Evolutionary conservation across 1,140 invertebrate genomes (phyloP), one percentile per base, ranked within the genome.

Genomic region (Bombus turneri): DNA sequence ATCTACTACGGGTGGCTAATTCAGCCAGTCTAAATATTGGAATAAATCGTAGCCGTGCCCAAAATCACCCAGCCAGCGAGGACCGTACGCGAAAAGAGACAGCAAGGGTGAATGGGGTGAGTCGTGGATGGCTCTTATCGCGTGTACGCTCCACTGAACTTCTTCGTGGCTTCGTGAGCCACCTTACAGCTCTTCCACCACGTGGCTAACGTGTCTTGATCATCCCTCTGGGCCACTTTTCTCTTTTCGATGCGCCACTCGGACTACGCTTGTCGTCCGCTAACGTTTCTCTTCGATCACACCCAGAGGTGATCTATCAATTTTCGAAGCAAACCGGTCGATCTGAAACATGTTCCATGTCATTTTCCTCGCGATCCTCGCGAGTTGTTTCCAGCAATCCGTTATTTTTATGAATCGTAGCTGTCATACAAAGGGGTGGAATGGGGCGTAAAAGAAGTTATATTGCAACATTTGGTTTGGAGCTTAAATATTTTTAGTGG

Each of bases 131-230:
- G 93, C 92, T 92, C 93, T 95, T 95, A 95, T 95, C 94, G 92
- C 90, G 88, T 94, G 88, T 92, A 88, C 93, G 93, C 94, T 94
- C 91, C 91, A 91, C 91, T 94, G 94, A 91, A 91, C 91, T 93
- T 93, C 89, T 91, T 82, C 80, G 79, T 88, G 81, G 86, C 62
- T 92, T 91, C 93, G 91, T 91, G 88, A 91, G 88, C 86, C 83
- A 86, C 85, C 91, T 91, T 87, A 87, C 86, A 87, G 86, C 87
- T 72, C 76, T 72, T 86, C 79, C 77, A 86, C 74, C 73, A 53
- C 83, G 68, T 81, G 77, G 75, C 84, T 76, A 81, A 85, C 83
- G 64, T 75, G 69, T 74, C 71, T 73, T 77, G 31, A 47, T 53
- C 37, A 69, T 68, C 34, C 9, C 22, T 3, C 9, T 69, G 22